Evolutionary conservation across 2,113 vertebrate species (phyloP), one percentile per base, ranked within the genome.

Genomic region (Gasterosteus aculeatus): DNA sequence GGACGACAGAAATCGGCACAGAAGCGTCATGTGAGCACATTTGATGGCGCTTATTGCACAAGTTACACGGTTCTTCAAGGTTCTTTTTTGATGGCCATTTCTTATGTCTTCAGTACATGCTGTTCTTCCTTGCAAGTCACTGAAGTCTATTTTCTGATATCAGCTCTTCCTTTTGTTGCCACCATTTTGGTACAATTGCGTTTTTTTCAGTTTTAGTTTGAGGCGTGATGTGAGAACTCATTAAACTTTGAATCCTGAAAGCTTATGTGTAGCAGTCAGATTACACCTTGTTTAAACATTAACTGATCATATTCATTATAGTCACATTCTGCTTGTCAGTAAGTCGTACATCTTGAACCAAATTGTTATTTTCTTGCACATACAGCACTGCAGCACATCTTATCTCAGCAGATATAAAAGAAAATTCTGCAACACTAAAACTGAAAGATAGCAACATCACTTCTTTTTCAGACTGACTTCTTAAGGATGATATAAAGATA

Each of bases 401-500:
- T 29, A 14, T 38, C n/a, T 26, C 7, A 57, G 41, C 22, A 74
- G 33, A 10, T 33, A 18, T 54, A 26, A 6, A 8, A 19, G 56
- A 69, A 2, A 9, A 56, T 18, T 54, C 18, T n/a, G 5, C 10
- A 57, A 22, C 19, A 15, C 10, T 9, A 5, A 47, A 15, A 31
- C 7, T 31, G 22, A 22, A 19, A 46, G 22, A 35, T 22, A 44
- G 56, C 8, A 44, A 54, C 18, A 41, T 15, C 14, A 61, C 61
- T 63, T 69, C 71, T 26, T 39, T 72, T 74, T 56, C 69, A 86
- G 68, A 88, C 54, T 70, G 66, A 87, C 72, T 54, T 76, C 85
- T 87, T 87, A 75, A 80, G 81, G 81, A 87, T 85, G 80, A 82
- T 79, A 82, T 87, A 41, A 72, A 87, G 78, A 86, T 87, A 81